phyloP scores from a whole-genome alignment of 2,797 vertebrate genomes.

The Danio aesculapii region DNA sequence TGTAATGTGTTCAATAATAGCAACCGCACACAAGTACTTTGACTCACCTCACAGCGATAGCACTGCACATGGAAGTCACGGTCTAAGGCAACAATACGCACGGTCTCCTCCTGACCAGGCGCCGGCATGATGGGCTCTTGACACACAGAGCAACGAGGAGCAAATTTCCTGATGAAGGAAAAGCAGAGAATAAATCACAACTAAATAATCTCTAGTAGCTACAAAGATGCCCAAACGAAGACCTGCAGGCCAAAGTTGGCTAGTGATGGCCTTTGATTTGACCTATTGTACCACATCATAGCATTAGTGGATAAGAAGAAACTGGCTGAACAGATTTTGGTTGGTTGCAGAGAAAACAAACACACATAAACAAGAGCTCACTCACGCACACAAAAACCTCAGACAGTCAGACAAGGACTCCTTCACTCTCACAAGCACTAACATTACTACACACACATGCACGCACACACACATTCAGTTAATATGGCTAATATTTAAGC shows the following conservation, averaged over 20 bases:
- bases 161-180: constrained; percentile 88
- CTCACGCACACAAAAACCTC: too few species aligned
- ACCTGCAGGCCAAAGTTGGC: not conserved
- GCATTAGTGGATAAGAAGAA: too few species aligned
- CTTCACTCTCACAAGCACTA: too few species aligned
- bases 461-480: too few species aligned
- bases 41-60: constrained; percentile 94
- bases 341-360: too few species aligned
- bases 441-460: too few species aligned
- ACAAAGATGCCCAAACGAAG: too few species aligned
- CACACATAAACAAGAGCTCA: too few species aligned
- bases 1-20: not conserved
- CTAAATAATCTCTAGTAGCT: not conserved
- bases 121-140: constrained; percentile 96
- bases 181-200: not conserved
- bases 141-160: constrained; percentile 96
- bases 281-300: too few species aligned
- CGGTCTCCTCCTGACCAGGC: constrained; percentile 96
- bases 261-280: not conserved
- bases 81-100: constrained; percentile 97
- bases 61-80: constrained; percentile 98
- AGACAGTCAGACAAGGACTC: too few species aligned
- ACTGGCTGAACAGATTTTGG: too few species aligned
- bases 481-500: too few species aligned
- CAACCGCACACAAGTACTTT: constrained; percentile 12